A percentile compares a stretch with the other conserved stretches of the same genome.
Evolutionary conservation across 2,797 vertebrate species (phyloP).

Genomic region (Enteromius unitaeniatus): DNA sequence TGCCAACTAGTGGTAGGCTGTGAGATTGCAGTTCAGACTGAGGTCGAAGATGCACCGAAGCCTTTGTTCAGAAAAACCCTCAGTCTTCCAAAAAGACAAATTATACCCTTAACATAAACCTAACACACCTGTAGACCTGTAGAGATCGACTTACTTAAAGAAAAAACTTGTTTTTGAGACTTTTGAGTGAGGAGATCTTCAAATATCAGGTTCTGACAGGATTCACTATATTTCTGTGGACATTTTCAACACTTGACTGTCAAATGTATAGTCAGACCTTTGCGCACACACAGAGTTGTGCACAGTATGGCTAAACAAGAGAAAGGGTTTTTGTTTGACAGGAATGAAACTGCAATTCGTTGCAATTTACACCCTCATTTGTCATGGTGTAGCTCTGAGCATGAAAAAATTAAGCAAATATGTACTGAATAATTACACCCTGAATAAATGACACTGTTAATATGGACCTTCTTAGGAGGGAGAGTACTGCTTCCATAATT

Average conservation of each 20-base stretch:
- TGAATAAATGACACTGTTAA: constrained; percentile 58
- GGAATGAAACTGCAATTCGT: constrained; percentile 35
- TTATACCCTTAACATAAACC: not conserved
- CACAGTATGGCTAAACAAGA: constrained; percentile 34
- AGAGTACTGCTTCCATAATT: constrained; percentile 59
- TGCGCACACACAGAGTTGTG: constrained; percentile 10
- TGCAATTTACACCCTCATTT: constrained; percentile 51
- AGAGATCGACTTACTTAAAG: not conserved
- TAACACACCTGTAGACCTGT: not conserved
- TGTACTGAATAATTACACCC: constrained; percentile 57
- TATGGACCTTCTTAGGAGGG: constrained; percentile 53
- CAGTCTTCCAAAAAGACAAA: not conserved
- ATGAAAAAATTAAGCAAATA: constrained; percentile 48
- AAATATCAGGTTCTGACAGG: not conserved
- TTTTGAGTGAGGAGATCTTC: not conserved
- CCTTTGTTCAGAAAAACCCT: not conserved
- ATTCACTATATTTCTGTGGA: not conserved
- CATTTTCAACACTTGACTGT: constrained; percentile 10
- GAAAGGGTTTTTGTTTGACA: constrained; percentile 32
- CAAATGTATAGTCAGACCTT: not conserved
- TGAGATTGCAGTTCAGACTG: constrained; percentile 19
- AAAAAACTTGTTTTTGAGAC: not conserved
- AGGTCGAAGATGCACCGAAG: constrained; percentile 1
- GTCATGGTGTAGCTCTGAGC: constrained; percentile 47
- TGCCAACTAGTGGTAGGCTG: constrained; percentile 58